These are phyloP conservation scores for Caenorhabditis drosophilae DNA, from an alignment of 2,888 invertebrate species.

Conservation along the genomic window DNA sequence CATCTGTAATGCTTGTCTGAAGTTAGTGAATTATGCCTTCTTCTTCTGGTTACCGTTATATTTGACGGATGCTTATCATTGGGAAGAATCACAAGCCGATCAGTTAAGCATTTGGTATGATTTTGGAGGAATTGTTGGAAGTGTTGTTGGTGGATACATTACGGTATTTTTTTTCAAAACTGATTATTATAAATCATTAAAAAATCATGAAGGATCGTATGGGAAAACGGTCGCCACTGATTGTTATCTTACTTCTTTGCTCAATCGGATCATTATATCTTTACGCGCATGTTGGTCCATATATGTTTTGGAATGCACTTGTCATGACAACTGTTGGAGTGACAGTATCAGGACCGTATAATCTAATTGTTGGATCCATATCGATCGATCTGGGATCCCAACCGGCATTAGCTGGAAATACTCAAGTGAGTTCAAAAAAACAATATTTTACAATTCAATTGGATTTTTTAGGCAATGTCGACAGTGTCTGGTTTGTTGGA, in stretches of 20 bases:
- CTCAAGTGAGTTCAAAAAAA: conserved; percentile 39
- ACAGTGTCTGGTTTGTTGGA: conserved; percentile 73
- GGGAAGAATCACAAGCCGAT: conserved; percentile 69
- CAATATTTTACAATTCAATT: background rate
- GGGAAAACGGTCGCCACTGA: conserved; percentile 63
- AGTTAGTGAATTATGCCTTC: conserved; percentile 73
- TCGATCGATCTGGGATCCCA: conserved; percentile 72
- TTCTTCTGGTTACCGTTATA: conserved; percentile 74
- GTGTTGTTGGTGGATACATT: conserved; percentile 65
- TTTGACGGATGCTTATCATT: conserved; percentile 65
- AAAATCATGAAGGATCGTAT: conserved; percentile 52
- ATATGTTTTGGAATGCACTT: conserved; percentile 69
- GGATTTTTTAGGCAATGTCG: conserved; percentile 69
- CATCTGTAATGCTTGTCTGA: conserved; percentile 72
- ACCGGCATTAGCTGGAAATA: conserved; percentile 70
- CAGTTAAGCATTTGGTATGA: conserved; percentile 72
- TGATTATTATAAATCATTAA: background rate
- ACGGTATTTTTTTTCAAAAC: conserved; percentile 55
- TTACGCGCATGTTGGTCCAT: conserved; percentile 55
- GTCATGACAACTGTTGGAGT: conserved; percentile 71
- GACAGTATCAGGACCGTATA: conserved; percentile 72
- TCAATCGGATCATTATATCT: conserved; percentile 60
- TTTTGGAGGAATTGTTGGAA: conserved; percentile 72
- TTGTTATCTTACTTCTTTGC: conserved; percentile 61
- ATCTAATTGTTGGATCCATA: conserved; percentile 72